These are phyloP conservation scores for Diaprepes abbreviatus DNA, from an alignment of 2,888 invertebrate genomes.

Conservation along the genomic window DNA sequence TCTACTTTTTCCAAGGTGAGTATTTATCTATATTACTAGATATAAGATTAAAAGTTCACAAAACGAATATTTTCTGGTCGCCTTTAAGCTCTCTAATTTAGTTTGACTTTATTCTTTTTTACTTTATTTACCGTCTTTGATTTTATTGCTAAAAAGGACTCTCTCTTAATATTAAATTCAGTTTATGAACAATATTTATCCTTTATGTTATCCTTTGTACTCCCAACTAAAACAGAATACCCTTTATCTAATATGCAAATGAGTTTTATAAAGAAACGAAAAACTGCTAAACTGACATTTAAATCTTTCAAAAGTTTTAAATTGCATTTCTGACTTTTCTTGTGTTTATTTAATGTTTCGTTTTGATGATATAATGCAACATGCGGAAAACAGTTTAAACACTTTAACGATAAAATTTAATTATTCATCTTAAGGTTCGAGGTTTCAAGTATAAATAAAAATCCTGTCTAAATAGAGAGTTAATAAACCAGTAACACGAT, in stretches of 20 bases:
- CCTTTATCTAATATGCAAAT: conserved; percentile 47
- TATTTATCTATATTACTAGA: too few relatives aligned
- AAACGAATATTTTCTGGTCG: too few relatives aligned
- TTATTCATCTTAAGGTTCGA: background rate
- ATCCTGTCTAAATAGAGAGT: too few relatives aligned
- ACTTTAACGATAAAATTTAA: background rate
- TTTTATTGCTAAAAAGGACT: too few relatives aligned
- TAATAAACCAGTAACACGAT: too few relatives aligned
- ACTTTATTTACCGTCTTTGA: too few relatives aligned
- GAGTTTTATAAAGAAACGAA: conserved; percentile 41
- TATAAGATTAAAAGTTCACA: too few relatives aligned
- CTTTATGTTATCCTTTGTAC: conserved; percentile 21
- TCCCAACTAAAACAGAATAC: conserved; percentile 25
- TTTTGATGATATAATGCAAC: conserved; percentile 17
- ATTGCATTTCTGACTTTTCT: conserved; percentile 42
- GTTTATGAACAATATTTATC: conserved; percentile 37
- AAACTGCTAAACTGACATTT: conserved; percentile 46
- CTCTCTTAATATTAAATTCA: too few relatives aligned
- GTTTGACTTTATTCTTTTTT: too few relatives aligned
- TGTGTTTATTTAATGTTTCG: conserved; percentile 41
- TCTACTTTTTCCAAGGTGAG: too few relatives aligned
- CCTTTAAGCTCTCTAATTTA: too few relatives aligned
- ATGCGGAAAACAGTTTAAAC: background rate
- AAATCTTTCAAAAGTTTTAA: conserved; percentile 47
- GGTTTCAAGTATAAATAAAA: too few relatives aligned